Conservation (phyloP, 92 coral and sea anemone genomes). For the Epizoanthus ramosus region DNA sequence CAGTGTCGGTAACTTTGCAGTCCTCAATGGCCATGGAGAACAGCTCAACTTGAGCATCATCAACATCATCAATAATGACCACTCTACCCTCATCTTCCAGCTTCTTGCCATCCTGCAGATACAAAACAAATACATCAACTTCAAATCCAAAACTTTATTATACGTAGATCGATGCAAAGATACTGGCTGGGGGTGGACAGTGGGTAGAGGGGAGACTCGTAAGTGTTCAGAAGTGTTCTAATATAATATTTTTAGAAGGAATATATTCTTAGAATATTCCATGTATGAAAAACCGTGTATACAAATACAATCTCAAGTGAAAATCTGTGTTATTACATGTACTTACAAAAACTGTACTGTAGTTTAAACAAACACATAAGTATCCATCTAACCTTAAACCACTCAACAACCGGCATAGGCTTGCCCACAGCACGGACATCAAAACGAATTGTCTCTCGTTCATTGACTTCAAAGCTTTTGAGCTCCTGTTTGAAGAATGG, state of each 20-base stretch:
- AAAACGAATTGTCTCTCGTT: constrained; percentile 75
- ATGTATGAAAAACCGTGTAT: too few relatives aligned
- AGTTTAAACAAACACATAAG: neutral
- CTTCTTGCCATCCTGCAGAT: constrained; percentile 64
- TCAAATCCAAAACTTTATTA: neutral
- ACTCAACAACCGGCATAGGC: constrained; percentile 91
- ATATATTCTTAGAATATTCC: too few relatives aligned
- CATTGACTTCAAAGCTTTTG: constrained; percentile 59
- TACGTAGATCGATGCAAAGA: neutral
- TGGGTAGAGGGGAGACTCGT: too few relatives aligned
- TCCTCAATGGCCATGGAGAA: constrained; percentile 94
- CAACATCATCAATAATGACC: constrained; percentile 96
- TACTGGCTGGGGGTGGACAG: neutral
- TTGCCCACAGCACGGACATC: constrained; percentile 74
- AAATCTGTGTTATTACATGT: too few relatives aligned
- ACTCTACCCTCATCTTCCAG: constrained; percentile 79
- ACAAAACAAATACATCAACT: neutral
- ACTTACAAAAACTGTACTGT: too few relatives aligned
- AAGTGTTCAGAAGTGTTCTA: too few relatives aligned
- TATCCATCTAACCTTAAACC: constrained; percentile 63
- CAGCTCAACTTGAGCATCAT: constrained; percentile 83
- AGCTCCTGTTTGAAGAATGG: constrained; percentile 64
- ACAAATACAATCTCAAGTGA: too few relatives aligned
- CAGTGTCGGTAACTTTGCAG: constrained; percentile 73
- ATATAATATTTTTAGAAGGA: too few relatives aligned